Base-by-base conservation (phyloP, 2,797 vertebrate species). In the Luscinia megarhynchos region DNA sequence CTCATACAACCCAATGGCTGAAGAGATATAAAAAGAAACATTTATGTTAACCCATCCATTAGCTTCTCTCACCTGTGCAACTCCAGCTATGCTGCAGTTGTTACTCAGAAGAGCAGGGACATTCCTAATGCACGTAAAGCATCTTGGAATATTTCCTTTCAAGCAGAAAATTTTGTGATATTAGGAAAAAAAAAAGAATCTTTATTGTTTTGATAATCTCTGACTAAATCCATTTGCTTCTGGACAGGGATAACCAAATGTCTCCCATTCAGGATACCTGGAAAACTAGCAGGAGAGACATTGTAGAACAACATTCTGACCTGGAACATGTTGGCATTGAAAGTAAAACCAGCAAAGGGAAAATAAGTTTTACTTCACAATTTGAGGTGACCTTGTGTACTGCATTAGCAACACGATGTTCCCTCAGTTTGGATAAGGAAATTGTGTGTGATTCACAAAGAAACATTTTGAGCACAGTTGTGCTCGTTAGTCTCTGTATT, bases 361-460 rank as follows among this genome's bases (percentile, higher is more conserved):
- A 95, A 89, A 82, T 36, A 70, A 62, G 38, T 64, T 70, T 89
- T 55, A 32, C 46, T 95, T 82, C 64, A 53, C 41, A 76, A 87
- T 68, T 84, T 87, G 61, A 90, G 2, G 7, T 78, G 92, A 92
- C 96, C 90, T 95, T 93, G 76, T 85, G 82, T 61, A 83, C 38
- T 3, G 2, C 3, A 4, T 70, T 84, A 89, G 89, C 80, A 96
- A 94, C 94, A 89, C 0, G 0, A 50, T 70, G 91, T 97, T 97
- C 95, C 23, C 67, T 95, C 70, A 34, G 83, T 87, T 40, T 72
- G 87, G 95, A 94, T 94, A 94, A 96, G 83, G 87, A 94, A 93
- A 88, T 82, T 2, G 4, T 17, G 48, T 45, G 74, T 68, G 74
- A 86, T 84, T 89, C 67, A 77, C 83, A 89, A 95, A 84, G 91